phyloP scores from a whole-genome alignment of 92 coral and sea anemone genomes.

The Micromussa lordhowensis region DNA sequence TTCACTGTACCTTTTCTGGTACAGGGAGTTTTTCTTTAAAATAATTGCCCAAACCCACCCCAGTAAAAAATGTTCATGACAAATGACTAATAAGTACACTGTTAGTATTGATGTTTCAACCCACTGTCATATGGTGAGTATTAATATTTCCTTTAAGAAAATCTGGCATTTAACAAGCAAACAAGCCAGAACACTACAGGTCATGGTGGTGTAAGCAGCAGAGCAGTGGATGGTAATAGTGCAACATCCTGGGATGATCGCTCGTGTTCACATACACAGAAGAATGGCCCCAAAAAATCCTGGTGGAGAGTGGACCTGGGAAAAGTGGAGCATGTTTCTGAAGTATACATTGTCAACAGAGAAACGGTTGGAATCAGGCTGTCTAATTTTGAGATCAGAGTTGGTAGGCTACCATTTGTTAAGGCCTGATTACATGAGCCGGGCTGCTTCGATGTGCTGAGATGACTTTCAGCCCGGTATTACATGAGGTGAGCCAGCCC shows the following conservation, averaged over 20 bases:
- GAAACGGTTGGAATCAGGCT: background rate
- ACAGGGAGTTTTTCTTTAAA: no score
- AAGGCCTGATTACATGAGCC: no score
- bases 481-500: no score
- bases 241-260: background rate
- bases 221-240: conserved; percentile 23
- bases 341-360: conserved; percentile 8
- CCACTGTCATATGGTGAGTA: no score
- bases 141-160: background rate
- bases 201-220: background rate
- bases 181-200: background rate
- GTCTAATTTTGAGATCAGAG: conserved; percentile 12
- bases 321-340: conserved; percentile 11
- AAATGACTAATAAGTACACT: no score
- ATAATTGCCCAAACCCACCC: no score
- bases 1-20: no score
- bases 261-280: background rate
- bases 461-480: no score
- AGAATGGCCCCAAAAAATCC: background rate
- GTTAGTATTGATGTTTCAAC: no score
- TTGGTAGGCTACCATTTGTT: conserved; percentile 1
- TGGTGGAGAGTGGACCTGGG: conserved; percentile 40
- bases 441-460: no score
- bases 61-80: no score
- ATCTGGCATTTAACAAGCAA: background rate